Evolutionary conservation across 2,113 vertebrate species (phyloP).

Genomic region (Phylloscopus trochilus): DNA sequence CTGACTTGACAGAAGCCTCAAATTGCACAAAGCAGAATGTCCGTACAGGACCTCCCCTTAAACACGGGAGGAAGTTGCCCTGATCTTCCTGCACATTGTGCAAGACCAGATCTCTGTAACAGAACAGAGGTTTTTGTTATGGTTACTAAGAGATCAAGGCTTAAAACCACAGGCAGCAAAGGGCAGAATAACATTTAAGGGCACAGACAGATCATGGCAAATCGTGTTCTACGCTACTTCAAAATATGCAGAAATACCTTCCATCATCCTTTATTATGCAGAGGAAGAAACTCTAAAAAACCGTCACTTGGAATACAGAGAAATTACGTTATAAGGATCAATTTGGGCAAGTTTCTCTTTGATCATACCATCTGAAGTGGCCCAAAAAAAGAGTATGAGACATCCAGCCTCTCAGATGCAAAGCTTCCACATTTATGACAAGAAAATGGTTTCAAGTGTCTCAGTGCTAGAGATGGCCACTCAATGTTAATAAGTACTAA

Average conservation of each 20-base stretch:
- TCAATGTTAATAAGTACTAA: background rate
- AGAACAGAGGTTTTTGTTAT: background rate
- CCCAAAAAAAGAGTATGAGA: background rate
- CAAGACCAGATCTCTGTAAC: background rate
- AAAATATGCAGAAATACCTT: conserved; percentile 72
- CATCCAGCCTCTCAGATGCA: background rate
- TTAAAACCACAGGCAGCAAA: background rate
- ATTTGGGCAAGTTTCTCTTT: background rate
- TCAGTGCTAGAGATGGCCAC: background rate
- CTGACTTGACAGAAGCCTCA: background rate
- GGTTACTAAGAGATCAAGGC: background rate
- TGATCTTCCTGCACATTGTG: background rate
- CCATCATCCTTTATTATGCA: background rate
- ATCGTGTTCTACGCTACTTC: background rate
- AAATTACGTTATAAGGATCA: conserved; percentile 33
- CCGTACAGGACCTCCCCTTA: background rate
- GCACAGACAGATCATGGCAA: background rate
- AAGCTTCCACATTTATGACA: background rate
- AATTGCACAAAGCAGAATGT: background rate
- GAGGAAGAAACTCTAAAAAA: background rate
- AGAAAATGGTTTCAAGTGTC: background rate
- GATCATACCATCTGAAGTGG: background rate
- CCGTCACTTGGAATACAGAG: background rate
- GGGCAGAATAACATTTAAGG: background rate
- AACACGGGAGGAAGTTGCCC: background rate